phyloP scores from a whole-genome alignment of 2,888 invertebrate genomes.

The Sesamia inferens region DNA sequence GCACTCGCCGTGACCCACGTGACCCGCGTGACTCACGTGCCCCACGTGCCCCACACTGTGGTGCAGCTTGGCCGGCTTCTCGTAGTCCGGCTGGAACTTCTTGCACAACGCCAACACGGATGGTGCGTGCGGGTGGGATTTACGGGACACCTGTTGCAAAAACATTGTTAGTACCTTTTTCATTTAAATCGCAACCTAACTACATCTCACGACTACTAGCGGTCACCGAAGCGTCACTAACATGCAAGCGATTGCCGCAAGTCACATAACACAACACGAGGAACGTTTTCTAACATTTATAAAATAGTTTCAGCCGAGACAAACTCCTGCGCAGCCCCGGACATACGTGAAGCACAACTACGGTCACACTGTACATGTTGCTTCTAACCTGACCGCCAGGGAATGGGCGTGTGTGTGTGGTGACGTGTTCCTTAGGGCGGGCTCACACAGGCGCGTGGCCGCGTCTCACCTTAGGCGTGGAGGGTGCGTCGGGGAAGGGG shows the following conservation, averaged over 20 bases:
- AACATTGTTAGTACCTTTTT: neutral
- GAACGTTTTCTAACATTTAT: conserved; percentile 9
- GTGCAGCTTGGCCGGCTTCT: conserved; percentile 84
- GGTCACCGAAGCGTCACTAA: conserved; percentile 47
- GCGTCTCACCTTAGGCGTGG: conserved; percentile 90
- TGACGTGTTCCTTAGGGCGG: conserved; percentile 21
- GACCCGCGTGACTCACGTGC: neutral
- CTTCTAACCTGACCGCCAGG: conserved; percentile 46
- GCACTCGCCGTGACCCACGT: conserved; percentile 49
- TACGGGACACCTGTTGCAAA: conserved; percentile 87
- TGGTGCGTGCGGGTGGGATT: conserved; percentile 90
- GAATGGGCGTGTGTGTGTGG: conserved; percentile 11
- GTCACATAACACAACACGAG: conserved; percentile 33
- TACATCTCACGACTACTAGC: conserved; percentile 42
- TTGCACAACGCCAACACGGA: conserved; percentile 88
- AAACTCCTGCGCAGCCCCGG: conserved; percentile 26
- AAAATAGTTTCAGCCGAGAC: conserved; percentile 22
- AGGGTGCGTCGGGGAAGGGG: conserved; percentile 91
- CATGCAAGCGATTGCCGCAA: conserved; percentile 45
- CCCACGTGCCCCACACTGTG: conserved; percentile 35
- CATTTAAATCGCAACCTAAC: neutral
- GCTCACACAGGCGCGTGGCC: conserved; percentile 20
- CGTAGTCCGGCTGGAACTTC: conserved; percentile 89
- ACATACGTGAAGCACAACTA: conserved; percentile 36
- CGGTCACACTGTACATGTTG: conserved; percentile 28